Conservation (phyloP, 1,140 invertebrate genomes). For the Brachionus manjavacas region DNA sequence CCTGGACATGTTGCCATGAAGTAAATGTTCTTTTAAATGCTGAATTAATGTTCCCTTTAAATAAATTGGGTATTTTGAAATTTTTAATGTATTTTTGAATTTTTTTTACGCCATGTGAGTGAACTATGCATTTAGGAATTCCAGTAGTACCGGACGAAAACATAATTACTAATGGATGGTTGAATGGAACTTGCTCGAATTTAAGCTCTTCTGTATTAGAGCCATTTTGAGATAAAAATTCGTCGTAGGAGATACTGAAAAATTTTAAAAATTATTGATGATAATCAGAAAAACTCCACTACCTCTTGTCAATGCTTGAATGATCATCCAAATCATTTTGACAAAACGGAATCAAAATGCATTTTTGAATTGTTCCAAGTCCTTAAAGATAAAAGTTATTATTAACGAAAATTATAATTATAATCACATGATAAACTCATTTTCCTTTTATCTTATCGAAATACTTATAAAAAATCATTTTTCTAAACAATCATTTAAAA, state of each 20-base stretch:
- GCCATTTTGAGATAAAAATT: constrained; percentile 49
- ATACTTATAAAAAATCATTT: not conserved
- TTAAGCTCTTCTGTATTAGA: constrained; percentile 48
- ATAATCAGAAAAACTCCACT: constrained; percentile 33
- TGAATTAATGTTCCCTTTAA: constrained; percentile 62
- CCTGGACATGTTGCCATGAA: constrained; percentile 60
- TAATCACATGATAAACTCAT: too few relatives aligned
- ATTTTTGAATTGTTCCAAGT: constrained; percentile 25
- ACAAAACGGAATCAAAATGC: constrained; percentile 5
- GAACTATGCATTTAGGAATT: constrained; percentile 64
- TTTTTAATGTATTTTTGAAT: not conserved
- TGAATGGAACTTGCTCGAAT: constrained; percentile 63
- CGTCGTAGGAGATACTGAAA: not conserved
- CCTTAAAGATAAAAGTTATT: not conserved
- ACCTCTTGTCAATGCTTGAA: not conserved
- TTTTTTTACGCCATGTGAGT: constrained; percentile 61
- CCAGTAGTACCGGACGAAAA: constrained; percentile 66
- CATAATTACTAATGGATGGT: constrained; percentile 64
- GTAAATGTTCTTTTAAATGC: constrained; percentile 62
- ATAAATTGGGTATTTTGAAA: constrained; percentile 21
- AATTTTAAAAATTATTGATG: not conserved
- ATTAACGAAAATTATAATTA: too few relatives aligned
- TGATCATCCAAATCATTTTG: not conserved
- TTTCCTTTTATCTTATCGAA: not conserved
- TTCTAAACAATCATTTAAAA: too few relatives aligned